These are phyloP conservation scores for Lepidocolaptes lacrymiger DNA, from an alignment of 2,797 vertebrate genomes.

Conservation along the genomic window DNA sequence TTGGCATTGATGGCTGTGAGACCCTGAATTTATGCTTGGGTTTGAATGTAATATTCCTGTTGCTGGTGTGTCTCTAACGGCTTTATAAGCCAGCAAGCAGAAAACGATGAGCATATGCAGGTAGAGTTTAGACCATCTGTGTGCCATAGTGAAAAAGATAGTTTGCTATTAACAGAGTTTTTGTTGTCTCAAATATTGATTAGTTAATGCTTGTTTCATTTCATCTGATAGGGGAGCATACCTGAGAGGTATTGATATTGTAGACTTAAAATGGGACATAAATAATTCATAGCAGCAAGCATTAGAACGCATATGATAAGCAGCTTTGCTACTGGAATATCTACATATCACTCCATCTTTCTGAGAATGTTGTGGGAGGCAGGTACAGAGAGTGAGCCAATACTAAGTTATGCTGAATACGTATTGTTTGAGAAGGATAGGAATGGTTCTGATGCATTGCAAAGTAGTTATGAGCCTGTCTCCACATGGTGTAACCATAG, in stretches of 20 bases:
- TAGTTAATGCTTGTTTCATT: constrained; percentile 18
- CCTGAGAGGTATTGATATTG: constrained; percentile 1
- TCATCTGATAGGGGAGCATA: background rate
- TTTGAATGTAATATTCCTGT: background rate
- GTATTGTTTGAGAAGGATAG: background rate
- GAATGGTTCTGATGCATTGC: background rate
- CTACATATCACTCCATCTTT: background rate
- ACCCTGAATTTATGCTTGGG: background rate
- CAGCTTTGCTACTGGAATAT: background rate
- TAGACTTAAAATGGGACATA: background rate
- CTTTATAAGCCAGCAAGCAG: background rate
- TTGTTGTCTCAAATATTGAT: constrained; percentile 11
- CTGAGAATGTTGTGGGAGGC: background rate
- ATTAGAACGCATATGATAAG: constrained; percentile 16
- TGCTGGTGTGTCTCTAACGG: background rate
- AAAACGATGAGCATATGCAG: background rate
- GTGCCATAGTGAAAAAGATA: background rate
- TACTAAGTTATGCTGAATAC: background rate
- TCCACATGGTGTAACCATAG: background rate
- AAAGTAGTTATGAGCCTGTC: background rate
- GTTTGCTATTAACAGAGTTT: background rate
- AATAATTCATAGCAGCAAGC: constrained; percentile 35
- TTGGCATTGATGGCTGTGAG: background rate
- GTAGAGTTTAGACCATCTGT: background rate
- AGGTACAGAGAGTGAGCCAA: background rate